A percentile compares a stretch with the other conserved stretches of the same genome.
These are phyloP conservation scores for Oreochromis mossambicus DNA, from an alignment of 2,797 vertebrate species.

Conservation along the genomic window DNA sequence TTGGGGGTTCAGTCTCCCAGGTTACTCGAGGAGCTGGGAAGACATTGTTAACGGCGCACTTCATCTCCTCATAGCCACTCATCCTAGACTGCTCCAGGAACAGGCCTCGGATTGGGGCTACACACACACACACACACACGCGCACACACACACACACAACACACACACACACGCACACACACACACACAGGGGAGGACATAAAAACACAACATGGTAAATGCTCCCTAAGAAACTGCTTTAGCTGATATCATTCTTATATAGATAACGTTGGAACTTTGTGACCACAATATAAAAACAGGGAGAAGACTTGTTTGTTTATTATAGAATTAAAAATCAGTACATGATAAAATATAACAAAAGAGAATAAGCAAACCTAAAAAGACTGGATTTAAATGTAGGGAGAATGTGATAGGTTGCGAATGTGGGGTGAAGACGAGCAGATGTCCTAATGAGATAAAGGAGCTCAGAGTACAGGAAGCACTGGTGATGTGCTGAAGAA, in stretches of 20 bases:
- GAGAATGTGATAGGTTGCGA: neutral
- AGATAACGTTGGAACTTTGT: neutral
- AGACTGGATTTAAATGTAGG: neutral
- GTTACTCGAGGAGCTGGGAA: slow-evolving; percentile 70
- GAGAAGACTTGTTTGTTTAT: neutral
- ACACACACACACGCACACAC: neutral
- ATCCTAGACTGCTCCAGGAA: slow-evolving; percentile 42
- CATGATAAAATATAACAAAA: neutral
- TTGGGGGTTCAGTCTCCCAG: slow-evolving; percentile 69
- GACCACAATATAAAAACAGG: neutral
- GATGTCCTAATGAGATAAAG: neutral
- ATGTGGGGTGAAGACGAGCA: fast-evolving
- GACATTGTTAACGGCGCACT: slow-evolving; percentile 59
- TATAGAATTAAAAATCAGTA: neutral
- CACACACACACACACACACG: neutral
- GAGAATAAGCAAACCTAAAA: neutral
- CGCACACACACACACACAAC: neutral
- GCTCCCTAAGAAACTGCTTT: slow-evolving; percentile 15
- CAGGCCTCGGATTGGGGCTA: slow-evolving; percentile 68
- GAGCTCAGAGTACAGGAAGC: neutral
- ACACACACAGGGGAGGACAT: neutral
- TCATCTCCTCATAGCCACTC: slow-evolving; percentile 76
- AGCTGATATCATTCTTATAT: neutral
- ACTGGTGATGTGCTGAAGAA: neutral
- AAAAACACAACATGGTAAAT: neutral